Conservation (phyloP, 2,797 vertebrate species). For the Sebastes goodei region DNA sequence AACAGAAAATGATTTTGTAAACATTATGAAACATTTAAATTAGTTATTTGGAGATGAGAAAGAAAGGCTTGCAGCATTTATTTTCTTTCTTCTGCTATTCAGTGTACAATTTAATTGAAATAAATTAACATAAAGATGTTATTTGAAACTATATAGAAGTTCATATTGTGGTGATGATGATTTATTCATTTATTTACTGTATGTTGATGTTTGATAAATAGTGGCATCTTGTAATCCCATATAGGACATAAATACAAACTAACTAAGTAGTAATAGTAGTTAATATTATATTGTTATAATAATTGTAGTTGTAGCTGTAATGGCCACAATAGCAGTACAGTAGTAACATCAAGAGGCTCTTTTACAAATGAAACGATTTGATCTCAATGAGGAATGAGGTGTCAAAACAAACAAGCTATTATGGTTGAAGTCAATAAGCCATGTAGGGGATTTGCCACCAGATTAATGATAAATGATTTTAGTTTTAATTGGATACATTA, state of each 20-base stretch:
- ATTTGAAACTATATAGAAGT: background rate
- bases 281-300: background rate
- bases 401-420: background rate
- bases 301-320: background rate
- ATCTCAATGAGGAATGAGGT: background rate
- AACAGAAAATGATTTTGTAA: background rate
- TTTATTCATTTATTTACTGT: background rate
- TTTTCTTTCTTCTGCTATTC: background rate
- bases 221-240: background rate
- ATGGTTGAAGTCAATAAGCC: background rate
- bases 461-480: slow-evolving; percentile 12
- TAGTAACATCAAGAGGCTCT: background rate
- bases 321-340: background rate
- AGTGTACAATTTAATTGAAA: background rate
- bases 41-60: background rate
- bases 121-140: background rate
- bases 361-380: background rate
- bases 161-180: background rate
- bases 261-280: background rate
- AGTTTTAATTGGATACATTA: background rate
- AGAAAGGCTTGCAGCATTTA: background rate
- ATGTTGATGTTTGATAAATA: background rate
- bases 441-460: background rate
- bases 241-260: background rate
- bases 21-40: background rate